Evolutionary conservation across 1,140 invertebrate species (phyloP).

Genomic region (Drosophila sproati): DNA sequence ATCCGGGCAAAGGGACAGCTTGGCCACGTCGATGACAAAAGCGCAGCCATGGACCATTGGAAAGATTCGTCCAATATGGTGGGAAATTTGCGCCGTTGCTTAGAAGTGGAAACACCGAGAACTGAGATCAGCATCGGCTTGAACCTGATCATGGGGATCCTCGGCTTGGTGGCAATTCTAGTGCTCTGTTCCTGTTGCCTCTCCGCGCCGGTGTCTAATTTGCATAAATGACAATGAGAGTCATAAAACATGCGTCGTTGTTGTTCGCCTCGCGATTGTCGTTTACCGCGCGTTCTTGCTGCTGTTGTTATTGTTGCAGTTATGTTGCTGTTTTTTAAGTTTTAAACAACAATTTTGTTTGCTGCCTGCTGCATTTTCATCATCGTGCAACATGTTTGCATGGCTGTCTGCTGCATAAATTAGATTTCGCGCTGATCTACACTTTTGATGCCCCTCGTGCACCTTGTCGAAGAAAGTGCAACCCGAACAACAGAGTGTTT

Average conservation of each 20-base stretch:
- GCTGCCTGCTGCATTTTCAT: slow-evolving; percentile 61
- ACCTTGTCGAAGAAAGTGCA: slow-evolving; percentile 74
- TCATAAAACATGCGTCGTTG: slow-evolving; percentile 84
- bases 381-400: slow-evolving; percentile 79
- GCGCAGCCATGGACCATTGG: slow-evolving; percentile 46
- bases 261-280: slow-evolving; percentile 68
- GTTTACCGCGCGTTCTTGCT: slow-evolving; percentile 34
- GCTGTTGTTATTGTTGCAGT: slow-evolving; percentile 10
- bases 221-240: slow-evolving; percentile 84
- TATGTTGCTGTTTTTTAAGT: slow-evolving; percentile 16
- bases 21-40: slow-evolving; percentile 57
- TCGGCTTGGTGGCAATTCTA: slow-evolving; percentile 24
- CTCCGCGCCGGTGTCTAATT: slow-evolving; percentile 71
- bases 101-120: slow-evolving; percentile 59
- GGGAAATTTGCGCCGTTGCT: slow-evolving; percentile 72
- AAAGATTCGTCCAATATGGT: slow-evolving; percentile 41
- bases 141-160: slow-evolving; percentile 18
- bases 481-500: slow-evolving; percentile 58
- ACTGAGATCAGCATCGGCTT: slow-evolving; percentile 30
- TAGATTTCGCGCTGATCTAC: slow-evolving; percentile 81
- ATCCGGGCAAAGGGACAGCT: slow-evolving; percentile 34
- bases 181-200: slow-evolving; percentile 33
- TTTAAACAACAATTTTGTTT: slow-evolving; percentile 73
- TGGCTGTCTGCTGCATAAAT: slow-evolving; percentile 72
- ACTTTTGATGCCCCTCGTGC: slow-evolving; percentile 62